Evolutionary conservation across 1,140 invertebrate species (phyloP).

Genomic region (Drosophila pseudoananassae): DNA sequence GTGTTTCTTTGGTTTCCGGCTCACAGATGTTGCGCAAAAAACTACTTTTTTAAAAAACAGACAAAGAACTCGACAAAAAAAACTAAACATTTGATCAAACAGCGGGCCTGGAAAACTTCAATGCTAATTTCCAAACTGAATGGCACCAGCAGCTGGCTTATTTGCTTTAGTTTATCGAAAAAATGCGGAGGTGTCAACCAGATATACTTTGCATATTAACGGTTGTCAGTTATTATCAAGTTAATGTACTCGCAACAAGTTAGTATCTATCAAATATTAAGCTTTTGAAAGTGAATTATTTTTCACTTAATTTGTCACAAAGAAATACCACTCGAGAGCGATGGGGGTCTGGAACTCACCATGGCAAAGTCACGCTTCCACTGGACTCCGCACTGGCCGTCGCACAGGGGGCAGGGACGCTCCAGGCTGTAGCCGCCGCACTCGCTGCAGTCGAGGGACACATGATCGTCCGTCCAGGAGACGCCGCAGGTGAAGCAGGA

Average conservation of each 20-base stretch:
- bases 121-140: conserved; percentile 8
- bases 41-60: neutral
- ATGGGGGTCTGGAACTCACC: conserved; percentile 85
- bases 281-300: conserved; percentile 12
- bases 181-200: conserved; percentile 24
- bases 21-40: neutral
- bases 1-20: neutral
- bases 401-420: conserved; percentile 91
- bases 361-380: conserved; percentile 92
- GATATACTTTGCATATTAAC: conserved; percentile 31
- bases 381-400: conserved; percentile 89
- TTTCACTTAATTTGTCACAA: neutral
- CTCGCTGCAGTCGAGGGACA: conserved; percentile 91
- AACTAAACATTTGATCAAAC: conserved; percentile 27
- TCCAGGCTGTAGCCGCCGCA: conserved; percentile 92
- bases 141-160: conserved; percentile 13
- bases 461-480: conserved; percentile 92
- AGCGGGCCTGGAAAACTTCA: conserved; percentile 6
- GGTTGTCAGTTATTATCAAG: conserved; percentile 29
- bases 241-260: conserved; percentile 24
- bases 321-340: conserved; percentile 5
- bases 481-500: conserved; percentile 93
- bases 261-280: conserved; percentile 29
- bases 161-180: conserved; percentile 24
- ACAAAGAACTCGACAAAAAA: neutral